Percentiles rank a stretch among this genome's conserved stretches.
Conservation (phyloP, 2,113 vertebrate species). For the Riparia riparia region DNA sequence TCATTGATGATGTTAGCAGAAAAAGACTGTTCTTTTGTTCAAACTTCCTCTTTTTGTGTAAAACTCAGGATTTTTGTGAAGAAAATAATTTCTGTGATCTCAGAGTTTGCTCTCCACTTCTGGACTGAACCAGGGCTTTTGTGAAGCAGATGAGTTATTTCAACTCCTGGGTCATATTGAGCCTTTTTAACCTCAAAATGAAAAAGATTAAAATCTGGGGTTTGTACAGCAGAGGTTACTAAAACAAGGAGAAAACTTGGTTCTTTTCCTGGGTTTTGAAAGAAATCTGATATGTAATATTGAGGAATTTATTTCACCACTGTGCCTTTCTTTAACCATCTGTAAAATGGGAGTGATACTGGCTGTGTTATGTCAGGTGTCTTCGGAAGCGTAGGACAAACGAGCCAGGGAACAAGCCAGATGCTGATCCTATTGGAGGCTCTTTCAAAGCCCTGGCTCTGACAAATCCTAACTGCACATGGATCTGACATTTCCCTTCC, state of each 20-base stretch:
- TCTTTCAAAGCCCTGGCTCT: background rate
- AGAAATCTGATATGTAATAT: constrained; percentile 30
- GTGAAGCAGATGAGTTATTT: constrained; percentile 69
- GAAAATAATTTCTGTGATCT: background rate
- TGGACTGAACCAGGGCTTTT: constrained; percentile 54
- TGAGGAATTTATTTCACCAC: background rate
- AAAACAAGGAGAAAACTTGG: constrained; percentile 14
- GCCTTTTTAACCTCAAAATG: constrained; percentile 72
- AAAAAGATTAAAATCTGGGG: constrained; percentile 61
- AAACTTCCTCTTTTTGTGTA: constrained; percentile 12
- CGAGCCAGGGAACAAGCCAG: background rate
- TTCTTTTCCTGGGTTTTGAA: constrained; percentile 34
- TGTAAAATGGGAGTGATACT: constrained; percentile 16
- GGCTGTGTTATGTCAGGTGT: constrained; percentile 31
- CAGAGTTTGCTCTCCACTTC: background rate
- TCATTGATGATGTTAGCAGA: background rate
- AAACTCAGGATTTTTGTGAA: constrained; percentile 2
- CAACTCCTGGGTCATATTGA: constrained; percentile 57
- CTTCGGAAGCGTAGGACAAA: background rate
- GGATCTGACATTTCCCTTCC: background rate
- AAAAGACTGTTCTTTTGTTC: constrained; percentile 16
- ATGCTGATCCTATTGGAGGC: background rate
- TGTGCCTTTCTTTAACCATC: constrained; percentile 28
- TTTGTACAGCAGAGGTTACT: background rate
- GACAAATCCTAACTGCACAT: background rate